Evolutionary conservation across 2,888 invertebrate species (phyloP), one percentile per base, ranked within the genome.

Genomic region (Suillia variegata): DNA sequence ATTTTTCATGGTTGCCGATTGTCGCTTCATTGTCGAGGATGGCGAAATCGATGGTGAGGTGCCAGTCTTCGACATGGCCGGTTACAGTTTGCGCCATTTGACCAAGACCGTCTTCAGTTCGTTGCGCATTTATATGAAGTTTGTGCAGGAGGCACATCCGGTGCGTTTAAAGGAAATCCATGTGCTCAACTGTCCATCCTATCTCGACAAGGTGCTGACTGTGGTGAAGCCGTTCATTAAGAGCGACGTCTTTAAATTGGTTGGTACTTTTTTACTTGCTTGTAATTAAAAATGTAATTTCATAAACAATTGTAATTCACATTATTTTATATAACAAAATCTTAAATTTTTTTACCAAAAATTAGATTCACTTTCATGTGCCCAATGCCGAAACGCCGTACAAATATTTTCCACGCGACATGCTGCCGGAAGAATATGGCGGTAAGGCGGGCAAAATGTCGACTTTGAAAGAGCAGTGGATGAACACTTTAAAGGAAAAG

Each of bases 111-210:
- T 86, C 42, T 78, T 89, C 48, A 86, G 87, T 0, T 84, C 87
- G 34, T 74, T 90, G 20, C 85, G 87, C 53, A 87, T 89, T 73
- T 90, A 89, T 73, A 89, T 90, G 89, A 83, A 88, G 70, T 89
- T 89, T 69, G 87, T 89, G 50, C 90, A 90, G 87, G 89, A 89
- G 71, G 89, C 89, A 1, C 86, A 89, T 78, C 90, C 90, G 0
- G 86, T 89, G 15, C 83, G 86, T 26, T 76, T 90, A 60, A 87
- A 86, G 70, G 85, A 86, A 71, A 85, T 90, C 17, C 90, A 90
- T 72, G 77, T 90, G 3, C 78, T 90, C 18, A 90, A 90, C 70
- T 85, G 86, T 1, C 86, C 89, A 3, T 80, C 87, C 0, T 85
- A 87, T 68, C 81, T 90, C 61, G 89, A 90, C 76, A 87, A 87